Evolutionary conservation across 2,888 invertebrate genomes (phyloP), one percentile per base, ranked within the genome.

Genomic region (Sinhomidia bicolor): DNA sequence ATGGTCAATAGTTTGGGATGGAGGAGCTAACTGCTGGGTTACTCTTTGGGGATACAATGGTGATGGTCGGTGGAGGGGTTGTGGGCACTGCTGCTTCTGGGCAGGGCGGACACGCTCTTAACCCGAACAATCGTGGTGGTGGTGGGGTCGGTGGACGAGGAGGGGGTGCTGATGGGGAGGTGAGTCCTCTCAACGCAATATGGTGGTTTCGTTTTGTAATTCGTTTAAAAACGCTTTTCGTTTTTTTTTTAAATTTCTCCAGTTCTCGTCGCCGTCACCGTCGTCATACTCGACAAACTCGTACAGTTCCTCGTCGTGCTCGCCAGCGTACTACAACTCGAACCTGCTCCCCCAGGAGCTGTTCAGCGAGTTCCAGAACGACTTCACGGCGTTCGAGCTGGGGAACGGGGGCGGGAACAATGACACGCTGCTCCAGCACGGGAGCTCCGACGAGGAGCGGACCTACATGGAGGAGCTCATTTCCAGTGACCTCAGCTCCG

Each of bases 381-480:
- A 79, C 54, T 80, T 80, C 80, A 80, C 17, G 20, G 60, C 60
- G 0, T 80, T 80, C 80, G 62, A 80, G 41, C 26, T 80, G 54
- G 57, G 26, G 0, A 12, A 9, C 7, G 32, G 26, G 14, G 26
- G 23, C n/a, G 60, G 23, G 4, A 60, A 14, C 78, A 44, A 29
- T n/a, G 51, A 5, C n/a, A 9, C 14, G 3, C 12, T 51, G 2
- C 51, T 51, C 10, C 51, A 51, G 14, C 51, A 51, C 10, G 51
- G 36, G 9, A 78, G 54, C 26, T 23, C 51, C 9, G 60, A 60
- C 10, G 62, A 84, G 71, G 86, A 91, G 32, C 82, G 68, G 51
- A 90, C 90, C 88, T 90, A 88, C 71, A 83, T 91, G 44, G 91
- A 90, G 78, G 91, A 90, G 4, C 41, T 80, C 7, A 57, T 80